Evolutionary conservation across 2,113 vertebrate genomes (phyloP).

Genomic region (Pteruthius melanotis): DNA sequence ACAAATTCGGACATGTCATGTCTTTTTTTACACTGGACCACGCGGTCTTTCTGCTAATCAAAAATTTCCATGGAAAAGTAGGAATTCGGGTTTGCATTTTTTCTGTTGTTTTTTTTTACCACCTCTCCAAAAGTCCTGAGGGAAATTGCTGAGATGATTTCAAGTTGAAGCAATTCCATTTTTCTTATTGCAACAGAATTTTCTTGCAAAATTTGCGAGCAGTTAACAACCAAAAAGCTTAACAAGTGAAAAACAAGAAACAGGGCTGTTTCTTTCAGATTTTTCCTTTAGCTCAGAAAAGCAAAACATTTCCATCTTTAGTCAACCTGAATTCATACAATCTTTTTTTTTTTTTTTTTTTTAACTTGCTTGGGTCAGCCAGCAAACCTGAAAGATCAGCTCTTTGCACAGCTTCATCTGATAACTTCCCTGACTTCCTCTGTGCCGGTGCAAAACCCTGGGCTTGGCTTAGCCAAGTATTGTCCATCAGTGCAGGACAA

Average conservation of each 20-base stretch:
- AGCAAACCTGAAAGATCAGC: not conserved
- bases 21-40: not conserved
- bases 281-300: not conserved
- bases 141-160: slow-evolving; percentile 30
- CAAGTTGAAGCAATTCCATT: not conserved
- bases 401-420: not conserved
- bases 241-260: not conserved
- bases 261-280: not conserved
- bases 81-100: not conserved
- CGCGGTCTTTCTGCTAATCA: not conserved
- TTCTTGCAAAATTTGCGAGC: not conserved
- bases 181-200: slow-evolving; percentile 14
- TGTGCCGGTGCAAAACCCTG: not conserved
- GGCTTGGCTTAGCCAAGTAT: not conserved
- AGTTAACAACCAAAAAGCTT: not conserved
- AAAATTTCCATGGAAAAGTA: not conserved
- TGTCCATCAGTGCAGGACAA: not conserved
- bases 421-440: not conserved
- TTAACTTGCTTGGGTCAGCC: not conserved
- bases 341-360: not conserved
- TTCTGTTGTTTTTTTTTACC: not conserved
- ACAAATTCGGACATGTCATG: not conserved
- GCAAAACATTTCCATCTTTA: slow-evolving; percentile 9
- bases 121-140: not conserved
- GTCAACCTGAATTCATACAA: not conserved